Conservation (phyloP, 2,888 invertebrate genomes). For the Diarsia dahlii region DNA sequence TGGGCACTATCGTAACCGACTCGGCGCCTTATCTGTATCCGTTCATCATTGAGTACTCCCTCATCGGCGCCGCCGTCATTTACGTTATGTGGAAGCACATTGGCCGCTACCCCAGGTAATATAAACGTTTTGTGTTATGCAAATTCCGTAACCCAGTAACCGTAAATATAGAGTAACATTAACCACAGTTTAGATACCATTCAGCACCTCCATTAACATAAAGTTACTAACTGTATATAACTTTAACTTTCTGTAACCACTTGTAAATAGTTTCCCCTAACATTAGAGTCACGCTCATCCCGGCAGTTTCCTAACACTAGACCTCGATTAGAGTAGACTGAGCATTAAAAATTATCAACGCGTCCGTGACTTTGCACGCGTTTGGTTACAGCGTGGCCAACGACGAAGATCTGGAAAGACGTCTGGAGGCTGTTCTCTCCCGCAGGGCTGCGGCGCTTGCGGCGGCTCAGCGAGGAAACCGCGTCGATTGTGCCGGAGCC, state of each 20-base stretch:
- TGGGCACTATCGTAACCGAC: conserved; percentile 98
- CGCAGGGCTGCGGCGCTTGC: conserved; percentile 96
- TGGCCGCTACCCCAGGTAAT: conserved; percentile 95
- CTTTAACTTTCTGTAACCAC: conserved; percentile 20
- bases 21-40: conserved; percentile 98
- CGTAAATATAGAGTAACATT: conserved; percentile 27
- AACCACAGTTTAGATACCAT: conserved; percentile 24
- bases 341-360: conserved; percentile 49
- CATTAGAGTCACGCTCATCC: conserved; percentile 41
- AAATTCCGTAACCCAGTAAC: conserved; percentile 20
- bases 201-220: conserved; percentile 32
- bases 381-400: conserved; percentile 91
- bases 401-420: conserved; percentile 96
- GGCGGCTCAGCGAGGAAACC: conserved; percentile 95
- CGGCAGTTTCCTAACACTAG: conserved; percentile 32
- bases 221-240: conserved; percentile 21
- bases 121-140: conserved; percentile 42
- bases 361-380: conserved; percentile 78
- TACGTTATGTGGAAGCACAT: conserved; percentile 99
- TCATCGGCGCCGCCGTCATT: conserved; percentile 98
- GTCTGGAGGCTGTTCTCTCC: conserved; percentile 96
- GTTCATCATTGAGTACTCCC: conserved; percentile 98
- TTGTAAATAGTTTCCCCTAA: conserved; percentile 42
- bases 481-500: conserved; percentile 98
- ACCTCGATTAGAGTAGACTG: conserved; percentile 39